phyloP scores from a whole-genome alignment of 2,113 vertebrate species.

The Pomatostomus ruficeps region DNA sequence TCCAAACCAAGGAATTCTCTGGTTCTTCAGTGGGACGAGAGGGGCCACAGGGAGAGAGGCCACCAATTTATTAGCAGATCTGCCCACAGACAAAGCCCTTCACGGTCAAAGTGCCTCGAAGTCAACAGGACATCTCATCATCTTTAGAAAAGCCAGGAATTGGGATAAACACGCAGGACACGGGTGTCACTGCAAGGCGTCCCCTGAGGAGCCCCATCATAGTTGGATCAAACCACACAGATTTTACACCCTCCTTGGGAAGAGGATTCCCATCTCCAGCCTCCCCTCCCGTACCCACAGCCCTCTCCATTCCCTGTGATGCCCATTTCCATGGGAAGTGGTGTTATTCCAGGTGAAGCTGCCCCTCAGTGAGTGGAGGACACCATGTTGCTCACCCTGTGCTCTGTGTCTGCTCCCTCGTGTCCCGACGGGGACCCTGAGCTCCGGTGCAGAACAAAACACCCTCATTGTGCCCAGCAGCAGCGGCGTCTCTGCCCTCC shows the following conservation, averaged over 20 bases:
- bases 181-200: not conserved
- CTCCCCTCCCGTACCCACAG: no score
- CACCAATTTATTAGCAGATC: not conserved
- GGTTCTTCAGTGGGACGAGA: not conserved
- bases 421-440: not conserved
- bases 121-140: not conserved
- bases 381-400: not conserved
- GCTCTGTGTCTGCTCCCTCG: not conserved
- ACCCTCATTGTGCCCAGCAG: not conserved
- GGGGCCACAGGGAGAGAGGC: not conserved
- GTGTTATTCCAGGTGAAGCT: not conserved
- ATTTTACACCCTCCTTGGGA: not conserved
- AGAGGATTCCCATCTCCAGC: no score
- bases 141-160: not conserved
- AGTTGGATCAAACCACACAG: not conserved
- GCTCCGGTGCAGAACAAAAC: not conserved
- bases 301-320: not conserved
- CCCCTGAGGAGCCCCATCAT: not conserved
- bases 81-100: not conserved
- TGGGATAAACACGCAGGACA: rapidly evolving
- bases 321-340: not conserved
- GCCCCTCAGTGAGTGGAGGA: rapidly evolving
- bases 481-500: not conserved
- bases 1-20: not conserved
- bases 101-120: not conserved